Percentiles rank a stretch among this genome's conserved stretches.
Evolutionary conservation across 2,888 invertebrate species (phyloP).

Genomic region (Willowsia nigromaculata): DNA sequence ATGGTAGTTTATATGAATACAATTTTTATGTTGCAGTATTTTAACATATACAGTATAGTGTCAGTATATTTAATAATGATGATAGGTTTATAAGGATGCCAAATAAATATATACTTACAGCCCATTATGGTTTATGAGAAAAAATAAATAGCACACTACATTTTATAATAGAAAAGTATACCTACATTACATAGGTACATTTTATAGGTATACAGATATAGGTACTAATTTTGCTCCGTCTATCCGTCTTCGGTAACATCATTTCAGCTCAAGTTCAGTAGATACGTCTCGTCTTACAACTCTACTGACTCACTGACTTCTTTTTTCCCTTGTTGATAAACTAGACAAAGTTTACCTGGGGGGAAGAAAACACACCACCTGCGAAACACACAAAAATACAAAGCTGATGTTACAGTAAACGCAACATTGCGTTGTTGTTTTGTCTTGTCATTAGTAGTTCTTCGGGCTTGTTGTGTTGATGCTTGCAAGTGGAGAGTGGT

Average conservation of each 20-base stretch:
- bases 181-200: too few species aligned
- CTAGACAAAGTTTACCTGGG: not conserved
- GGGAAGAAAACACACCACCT: not conserved
- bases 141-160: too few species aligned
- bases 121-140: too few species aligned
- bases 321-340: not conserved
- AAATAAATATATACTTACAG: too few species aligned
- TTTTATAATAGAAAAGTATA: too few species aligned
- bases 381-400: too few species aligned
- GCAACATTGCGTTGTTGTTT: not conserved
- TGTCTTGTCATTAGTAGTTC: not conserved
- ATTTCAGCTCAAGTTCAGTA: not conserved
- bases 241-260: constrained; percentile 14
- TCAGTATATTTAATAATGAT: too few species aligned
- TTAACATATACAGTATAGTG: too few species aligned
- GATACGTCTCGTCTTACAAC: not conserved
- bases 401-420: not conserved
- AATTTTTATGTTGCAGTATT: not conserved
- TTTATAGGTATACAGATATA: too few species aligned
- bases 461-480: not conserved
- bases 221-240: not conserved
- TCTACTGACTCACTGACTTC: constrained; percentile 17
- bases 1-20: not conserved
- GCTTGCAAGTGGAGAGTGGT: not conserved
- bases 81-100: too few species aligned